These are phyloP conservation scores for Limnodromus scolopaceus DNA, from an alignment of 2,797 vertebrate species.

Conservation along the genomic window DNA sequence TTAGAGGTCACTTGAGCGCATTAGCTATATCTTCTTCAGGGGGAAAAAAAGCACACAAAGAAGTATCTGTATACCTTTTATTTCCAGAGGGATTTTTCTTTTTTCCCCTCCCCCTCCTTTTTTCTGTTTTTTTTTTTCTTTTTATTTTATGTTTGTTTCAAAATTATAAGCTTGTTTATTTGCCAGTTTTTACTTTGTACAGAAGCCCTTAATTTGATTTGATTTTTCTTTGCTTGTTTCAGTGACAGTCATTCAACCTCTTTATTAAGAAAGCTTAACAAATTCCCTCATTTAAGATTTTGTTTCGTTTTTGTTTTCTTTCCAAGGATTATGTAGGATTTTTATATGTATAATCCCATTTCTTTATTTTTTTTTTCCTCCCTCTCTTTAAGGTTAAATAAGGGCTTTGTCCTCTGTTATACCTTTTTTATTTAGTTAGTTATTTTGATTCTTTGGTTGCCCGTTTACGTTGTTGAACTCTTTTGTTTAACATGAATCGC, in stretches of 20 bases:
- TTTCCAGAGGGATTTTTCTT: slow-evolving; percentile 86
- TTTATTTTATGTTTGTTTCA: slow-evolving; percentile 70
- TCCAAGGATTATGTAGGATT: slow-evolving; percentile 73
- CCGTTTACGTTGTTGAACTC: slow-evolving; percentile 69
- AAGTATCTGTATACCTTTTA: slow-evolving; percentile 87
- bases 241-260: slow-evolving; percentile 85
- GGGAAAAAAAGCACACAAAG: slow-evolving; percentile 86
- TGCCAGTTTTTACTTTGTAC: slow-evolving; percentile 75
- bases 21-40: slow-evolving; percentile 90
- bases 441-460: slow-evolving; percentile 77
- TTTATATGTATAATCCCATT: background rate
- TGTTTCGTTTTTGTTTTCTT: slow-evolving; percentile 72
- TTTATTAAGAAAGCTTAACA: slow-evolving; percentile 70
- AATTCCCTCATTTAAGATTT: slow-evolving; percentile 78
- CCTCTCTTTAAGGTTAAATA: slow-evolving; percentile 78
- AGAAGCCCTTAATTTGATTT: slow-evolving; percentile 63
- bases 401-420: slow-evolving; percentile 72
- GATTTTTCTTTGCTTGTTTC: slow-evolving; percentile 72
- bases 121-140: slow-evolving; percentile 22
- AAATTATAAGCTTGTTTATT: slow-evolving; percentile 59
- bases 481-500: slow-evolving; percentile 86
- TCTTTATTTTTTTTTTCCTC: background rate
- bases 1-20: slow-evolving; percentile 92
- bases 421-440: slow-evolving; percentile 76
- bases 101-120: slow-evolving; percentile 65